Base-by-base conservation (phyloP, 2,113 vertebrate genomes). In the Enhydra lutris region DNA sequence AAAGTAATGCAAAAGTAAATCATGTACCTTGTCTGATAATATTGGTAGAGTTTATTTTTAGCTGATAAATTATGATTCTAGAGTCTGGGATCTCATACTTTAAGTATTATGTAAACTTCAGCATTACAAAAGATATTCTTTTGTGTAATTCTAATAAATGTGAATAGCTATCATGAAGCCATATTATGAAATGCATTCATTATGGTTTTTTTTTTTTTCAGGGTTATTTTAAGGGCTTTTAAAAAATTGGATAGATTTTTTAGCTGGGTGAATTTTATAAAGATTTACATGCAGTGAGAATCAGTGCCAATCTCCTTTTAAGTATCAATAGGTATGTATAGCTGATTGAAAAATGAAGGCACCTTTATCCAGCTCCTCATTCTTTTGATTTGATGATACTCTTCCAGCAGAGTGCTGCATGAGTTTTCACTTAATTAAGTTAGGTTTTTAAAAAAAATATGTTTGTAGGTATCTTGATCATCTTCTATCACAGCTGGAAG, bases 391-490 rank as follows among this genome's bases (percentile, higher is more conserved):
- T 93, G 42, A 97, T 93, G 45, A 96, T 55, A 73, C 50, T 91
- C 15, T 57, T 42, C 39, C 34, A 83, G 6, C 36, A 4, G 34
- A 76, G 47, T 65, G 20, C 31, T 76, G 18, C 39, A 73, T 42
- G 74, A 59, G 45, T 78, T 67, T 90, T 87, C 80, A 84, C 50
- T 94, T 94, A 93, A 97, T 89, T 93, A 83, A 95, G 34, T 8
- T 59, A 12, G 21, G 2, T 1, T 14, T 92, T 83, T 47, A 10
- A 47, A 47, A 23, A 23, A 78, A 31, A 78, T 80, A 88, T 91
- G 45, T 97, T 94, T 96, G 52, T 69, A 94, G 34, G 11, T 87
- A 63, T 94, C 67, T 93, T 89, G 34, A 89, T 97, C 94, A 95
- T 96, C 82, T 95, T 88, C 79, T 65, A 14, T 65, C 82, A 81